phyloP scores from a whole-genome alignment of 2,113 vertebrate species.

The Toxostoma redivivum region DNA sequence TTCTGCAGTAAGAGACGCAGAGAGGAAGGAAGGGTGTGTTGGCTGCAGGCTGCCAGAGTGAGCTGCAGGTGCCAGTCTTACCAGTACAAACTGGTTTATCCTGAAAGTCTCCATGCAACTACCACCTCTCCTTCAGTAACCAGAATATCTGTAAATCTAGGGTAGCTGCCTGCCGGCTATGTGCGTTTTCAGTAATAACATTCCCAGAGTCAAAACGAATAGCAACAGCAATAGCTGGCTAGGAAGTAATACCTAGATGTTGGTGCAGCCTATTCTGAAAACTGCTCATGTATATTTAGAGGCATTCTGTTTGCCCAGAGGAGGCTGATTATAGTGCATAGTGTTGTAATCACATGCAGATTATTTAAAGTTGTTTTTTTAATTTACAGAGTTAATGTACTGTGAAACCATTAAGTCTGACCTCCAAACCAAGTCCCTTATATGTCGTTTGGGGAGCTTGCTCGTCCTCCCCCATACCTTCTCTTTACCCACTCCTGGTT shows the following conservation, averaged over 20 bases:
- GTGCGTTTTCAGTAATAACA: background rate
- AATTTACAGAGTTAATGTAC: constrained; percentile 5
- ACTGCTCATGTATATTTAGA: background rate
- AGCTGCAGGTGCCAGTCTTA: background rate
- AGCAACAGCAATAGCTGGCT: background rate
- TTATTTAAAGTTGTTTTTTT: constrained; percentile 18
- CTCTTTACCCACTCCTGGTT: background rate
- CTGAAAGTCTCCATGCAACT: background rate
- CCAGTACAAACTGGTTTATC: background rate
- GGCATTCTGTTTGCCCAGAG: background rate
- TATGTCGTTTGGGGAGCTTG: background rate
- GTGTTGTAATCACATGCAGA: background rate
- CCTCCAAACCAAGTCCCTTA: background rate
- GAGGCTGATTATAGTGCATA: background rate
- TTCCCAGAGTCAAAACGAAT: background rate
- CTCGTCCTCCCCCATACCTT: background rate
- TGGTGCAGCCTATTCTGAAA: background rate
- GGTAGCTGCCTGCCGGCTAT: background rate
- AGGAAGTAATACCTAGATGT: background rate
- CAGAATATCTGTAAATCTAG: background rate
- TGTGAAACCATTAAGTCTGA: constrained; percentile 22
- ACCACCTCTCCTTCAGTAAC: background rate
- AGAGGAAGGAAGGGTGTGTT: background rate
- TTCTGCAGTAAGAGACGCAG: rapidly evolving
- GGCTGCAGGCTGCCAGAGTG: background rate